Percentiles rank a stretch among this genome's conserved stretches.
These are phyloP conservation scores for Oreortyx pictus DNA, from an alignment of 2,797 vertebrate species.

Conservation along the genomic window DNA sequence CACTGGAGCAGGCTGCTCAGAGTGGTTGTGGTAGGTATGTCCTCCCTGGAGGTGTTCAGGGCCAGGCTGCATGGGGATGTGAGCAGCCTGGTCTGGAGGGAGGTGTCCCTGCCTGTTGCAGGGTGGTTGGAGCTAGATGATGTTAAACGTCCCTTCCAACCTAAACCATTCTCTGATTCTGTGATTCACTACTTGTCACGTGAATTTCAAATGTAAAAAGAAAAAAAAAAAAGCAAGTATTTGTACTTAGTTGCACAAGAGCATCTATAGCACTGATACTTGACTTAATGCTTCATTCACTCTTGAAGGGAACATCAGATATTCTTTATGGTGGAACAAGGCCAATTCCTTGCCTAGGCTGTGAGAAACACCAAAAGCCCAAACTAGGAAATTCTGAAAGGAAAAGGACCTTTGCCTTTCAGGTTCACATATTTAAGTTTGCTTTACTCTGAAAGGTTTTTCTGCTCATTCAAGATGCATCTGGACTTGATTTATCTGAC, in stretches of 20 bases:
- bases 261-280: neutral
- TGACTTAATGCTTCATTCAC: neutral
- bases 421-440: neutral
- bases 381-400: neutral
- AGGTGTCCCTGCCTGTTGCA: too few species aligned
- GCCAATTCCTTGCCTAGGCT: neutral
- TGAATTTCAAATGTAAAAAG: neutral
- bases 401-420: neutral
- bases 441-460: neutral
- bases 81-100: too few species aligned
- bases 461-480: neutral
- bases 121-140: too few species aligned
- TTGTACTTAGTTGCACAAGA: neutral
- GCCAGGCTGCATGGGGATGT: too few species aligned
- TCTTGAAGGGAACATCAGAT: neutral
- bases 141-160: too few species aligned
- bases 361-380: neutral
- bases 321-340: neutral
- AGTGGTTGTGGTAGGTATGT: too few species aligned
- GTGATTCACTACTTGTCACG: neutral
- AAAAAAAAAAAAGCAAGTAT: neutral
- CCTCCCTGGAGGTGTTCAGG: too few species aligned
- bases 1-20: too few species aligned
- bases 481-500: neutral
- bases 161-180: too few species aligned